These are phyloP conservation scores for Corythoichthys haematopterus DNA, from an alignment of 2,113 vertebrate species.

Conservation along the genomic window DNA sequence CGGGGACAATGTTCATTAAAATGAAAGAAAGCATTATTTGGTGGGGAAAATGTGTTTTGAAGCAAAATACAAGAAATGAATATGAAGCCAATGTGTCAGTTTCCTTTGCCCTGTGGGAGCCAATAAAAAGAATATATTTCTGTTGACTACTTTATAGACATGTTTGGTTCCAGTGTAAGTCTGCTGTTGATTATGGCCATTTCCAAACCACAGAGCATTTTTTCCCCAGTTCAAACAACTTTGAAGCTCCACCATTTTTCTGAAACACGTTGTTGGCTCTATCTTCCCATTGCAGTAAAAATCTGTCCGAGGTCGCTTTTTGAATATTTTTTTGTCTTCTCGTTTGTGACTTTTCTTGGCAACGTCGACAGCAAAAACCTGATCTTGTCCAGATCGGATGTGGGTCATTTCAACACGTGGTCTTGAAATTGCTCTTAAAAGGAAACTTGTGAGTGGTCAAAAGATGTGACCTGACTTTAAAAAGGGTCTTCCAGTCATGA, in stretches of 20 bases:
- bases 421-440: slow-evolving; percentile 6
- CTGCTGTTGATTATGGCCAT: slow-evolving; percentile 7
- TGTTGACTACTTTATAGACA: not conserved
- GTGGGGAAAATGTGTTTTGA: no score
- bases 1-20: no score
- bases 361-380: not conserved
- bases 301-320: not conserved
- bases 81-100: not conserved
- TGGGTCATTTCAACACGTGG: slow-evolving; percentile 6
- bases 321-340: no score
- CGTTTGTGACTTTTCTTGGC: slow-evolving; percentile 4
- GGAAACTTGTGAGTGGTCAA: not conserved
- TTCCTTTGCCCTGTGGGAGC: not conserved
- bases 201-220: not conserved
- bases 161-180: slow-evolving; percentile 2
- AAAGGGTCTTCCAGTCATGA: not conserved
- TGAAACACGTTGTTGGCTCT: slow-evolving; percentile 2
- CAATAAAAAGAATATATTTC: slow-evolving; percentile 6
- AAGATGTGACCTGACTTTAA: slow-evolving; percentile 5
- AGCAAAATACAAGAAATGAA: not conserved
- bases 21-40: no score
- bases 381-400: slow-evolving; percentile 5
- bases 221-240: slow-evolving; percentile 1
- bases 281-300: slow-evolving; percentile 1
- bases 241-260: not conserved